Evolutionary conservation across 2,113 vertebrate species (phyloP).

Genomic region (Aplodontia rufa): DNA sequence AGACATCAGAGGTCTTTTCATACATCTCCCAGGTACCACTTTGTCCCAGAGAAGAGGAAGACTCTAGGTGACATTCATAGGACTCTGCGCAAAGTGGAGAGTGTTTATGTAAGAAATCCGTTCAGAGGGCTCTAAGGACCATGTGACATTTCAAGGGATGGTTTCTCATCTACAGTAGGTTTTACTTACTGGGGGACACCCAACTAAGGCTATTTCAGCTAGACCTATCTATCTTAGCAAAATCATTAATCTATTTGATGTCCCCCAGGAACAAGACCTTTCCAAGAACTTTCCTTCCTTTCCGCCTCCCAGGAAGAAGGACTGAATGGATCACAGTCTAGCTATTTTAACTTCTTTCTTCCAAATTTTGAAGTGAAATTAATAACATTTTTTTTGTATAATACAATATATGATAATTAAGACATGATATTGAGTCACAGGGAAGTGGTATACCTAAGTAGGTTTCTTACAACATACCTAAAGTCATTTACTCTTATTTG

Average conservation of each 20-base stretch:
- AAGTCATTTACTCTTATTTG: neutral
- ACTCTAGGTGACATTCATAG: neutral
- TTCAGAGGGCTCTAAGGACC: neutral
- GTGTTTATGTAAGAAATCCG: neutral
- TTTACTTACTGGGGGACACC: neutral
- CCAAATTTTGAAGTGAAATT: neutral
- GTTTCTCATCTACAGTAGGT: neutral
- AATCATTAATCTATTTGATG: neutral
- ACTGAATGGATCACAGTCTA: neutral
- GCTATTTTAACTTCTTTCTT: neutral
- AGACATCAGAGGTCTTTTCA: neutral
- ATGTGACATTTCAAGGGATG: neutral
- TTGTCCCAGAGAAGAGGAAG: neutral
- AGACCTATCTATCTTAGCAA: neutral
- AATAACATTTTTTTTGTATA: neutral
- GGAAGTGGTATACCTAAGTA: neutral
- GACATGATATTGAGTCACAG: neutral
- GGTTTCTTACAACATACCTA: neutral
- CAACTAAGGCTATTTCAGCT: neutral
- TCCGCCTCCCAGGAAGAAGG: neutral
- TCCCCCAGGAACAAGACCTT: no score
- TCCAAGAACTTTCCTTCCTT: no score
- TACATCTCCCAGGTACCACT: neutral
- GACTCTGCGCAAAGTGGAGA: neutral
- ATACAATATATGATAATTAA: neutral